phyloP scores from a whole-genome alignment of 35 echinoderm and acorn worm species.

The Heliocidaris tuberculata region DNA sequence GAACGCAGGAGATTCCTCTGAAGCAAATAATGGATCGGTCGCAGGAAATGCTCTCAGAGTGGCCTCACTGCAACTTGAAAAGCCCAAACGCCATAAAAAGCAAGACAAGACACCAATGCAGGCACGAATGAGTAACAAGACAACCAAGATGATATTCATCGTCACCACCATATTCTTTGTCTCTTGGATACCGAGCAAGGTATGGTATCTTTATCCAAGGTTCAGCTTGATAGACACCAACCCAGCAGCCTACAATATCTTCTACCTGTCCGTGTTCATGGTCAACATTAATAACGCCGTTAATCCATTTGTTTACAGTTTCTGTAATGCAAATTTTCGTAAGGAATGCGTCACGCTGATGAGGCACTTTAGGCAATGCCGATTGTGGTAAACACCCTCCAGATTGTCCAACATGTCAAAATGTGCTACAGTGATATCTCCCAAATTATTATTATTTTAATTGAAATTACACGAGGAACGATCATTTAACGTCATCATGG shows the following conservation, averaged over 20 bases:
- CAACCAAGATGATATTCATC: constrained; percentile 30
- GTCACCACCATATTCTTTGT: constrained; percentile 8
- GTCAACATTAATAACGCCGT: constrained; percentile 8
- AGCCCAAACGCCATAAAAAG: not conserved
- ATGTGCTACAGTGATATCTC: too few species aligned
- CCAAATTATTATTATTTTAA: too few species aligned
- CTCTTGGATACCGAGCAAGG: not conserved
- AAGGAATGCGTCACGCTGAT: not conserved
- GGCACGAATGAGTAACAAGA: not conserved
- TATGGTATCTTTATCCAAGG: not conserved
- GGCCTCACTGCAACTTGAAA: not conserved
- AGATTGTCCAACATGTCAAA: too few species aligned
- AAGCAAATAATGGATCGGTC: not conserved
- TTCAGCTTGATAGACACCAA: not conserved
- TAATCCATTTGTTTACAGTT: constrained; percentile 29
- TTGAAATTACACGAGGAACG: too few species aligned
- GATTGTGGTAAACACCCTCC: not conserved
- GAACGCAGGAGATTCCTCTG: not conserved
- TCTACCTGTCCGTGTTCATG: not conserved
- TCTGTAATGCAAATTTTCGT: not conserved
- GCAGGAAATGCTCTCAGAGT: not conserved
- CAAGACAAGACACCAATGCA: not conserved
- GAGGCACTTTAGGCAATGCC: not conserved
- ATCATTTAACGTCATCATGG: too few species aligned
- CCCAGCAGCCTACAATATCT: not conserved